Conservation (phyloP, 2,113 vertebrate species). For the Clarias magur region DNA sequence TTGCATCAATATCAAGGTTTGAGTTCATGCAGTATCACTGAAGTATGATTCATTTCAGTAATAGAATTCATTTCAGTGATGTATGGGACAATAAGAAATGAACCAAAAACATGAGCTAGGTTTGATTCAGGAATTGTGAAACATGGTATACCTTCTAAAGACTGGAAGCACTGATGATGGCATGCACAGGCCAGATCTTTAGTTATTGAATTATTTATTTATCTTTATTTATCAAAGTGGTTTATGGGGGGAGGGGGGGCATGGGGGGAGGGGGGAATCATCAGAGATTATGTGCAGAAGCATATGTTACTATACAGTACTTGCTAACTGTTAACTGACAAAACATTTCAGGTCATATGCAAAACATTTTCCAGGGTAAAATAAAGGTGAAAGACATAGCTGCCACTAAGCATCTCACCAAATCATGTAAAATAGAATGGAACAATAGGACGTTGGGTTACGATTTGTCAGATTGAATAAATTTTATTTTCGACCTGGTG, state of each 20-base stretch:
- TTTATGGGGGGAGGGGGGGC: neutral
- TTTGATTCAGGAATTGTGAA: neutral
- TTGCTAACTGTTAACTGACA: neutral
- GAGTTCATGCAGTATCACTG: neutral
- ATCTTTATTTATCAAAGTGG: neutral
- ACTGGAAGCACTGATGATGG: neutral
- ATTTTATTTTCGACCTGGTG: neutral
- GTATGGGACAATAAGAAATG: neutral
- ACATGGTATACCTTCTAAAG: neutral
- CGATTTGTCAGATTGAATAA: neutral
- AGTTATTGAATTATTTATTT: neutral
- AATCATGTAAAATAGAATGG: neutral
- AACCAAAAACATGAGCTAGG: constrained; percentile 3
- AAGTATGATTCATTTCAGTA: constrained; percentile 13
- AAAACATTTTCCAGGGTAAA: neutral
- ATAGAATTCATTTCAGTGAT: neutral
- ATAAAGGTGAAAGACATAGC: neutral
- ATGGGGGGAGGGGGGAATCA: too few relatives aligned
- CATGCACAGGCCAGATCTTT: neutral
- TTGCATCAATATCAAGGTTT: constrained; percentile 17
- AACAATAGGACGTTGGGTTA: neutral
- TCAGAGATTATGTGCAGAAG: neutral
- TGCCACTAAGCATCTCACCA: neutral
- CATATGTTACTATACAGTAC: neutral
- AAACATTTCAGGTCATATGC: neutral